Evolutionary conservation across 2,113 vertebrate species (phyloP), one percentile per base, ranked within the genome.

Genomic region (Hemiprocne comata): DNA sequence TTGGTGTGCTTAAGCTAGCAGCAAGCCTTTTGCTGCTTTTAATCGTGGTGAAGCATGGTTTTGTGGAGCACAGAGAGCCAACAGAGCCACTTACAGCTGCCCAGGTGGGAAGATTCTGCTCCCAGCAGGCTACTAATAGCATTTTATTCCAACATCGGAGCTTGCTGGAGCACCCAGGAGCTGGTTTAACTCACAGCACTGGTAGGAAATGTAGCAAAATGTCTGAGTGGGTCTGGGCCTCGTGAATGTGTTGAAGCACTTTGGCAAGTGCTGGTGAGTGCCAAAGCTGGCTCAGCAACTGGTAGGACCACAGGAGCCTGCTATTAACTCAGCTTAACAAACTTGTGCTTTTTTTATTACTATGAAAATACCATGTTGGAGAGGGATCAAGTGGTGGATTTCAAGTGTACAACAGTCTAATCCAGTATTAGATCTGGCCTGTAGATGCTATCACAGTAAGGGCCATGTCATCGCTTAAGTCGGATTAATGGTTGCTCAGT

Each of bases 311-410:
- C 24, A 2, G 0, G 9, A 40, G 25, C 71, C 33, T 62, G 31
- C 38, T 29, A 3, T 15, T 26, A 62, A 20, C 13, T 71, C 53
- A 18, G 36, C 58, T 64, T 10, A 17, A 17, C 19, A 24, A 19
- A 6, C 31, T 21, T n/a, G 17, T 25, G 1, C 17, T 26, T 19
- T 38, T 53, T 29, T 28, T 17, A 2, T 60, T 66, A 10, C 33
- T 11, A 0, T 17, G 4, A 66, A 54, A 76, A n/a, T 17, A 4
- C 23, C 3, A 2, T 0, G 1, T 64, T 58, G 23, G 38, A 50
- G 24, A 86, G 25, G 31, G 46, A 16, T 57, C 71, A 21, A 42
- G n/a, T 7, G 0, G 11, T 46, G 54, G 53, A 20, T 66, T 46
- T n/a, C 62, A 14, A n/a, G 28, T 8, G 25, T 44, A 24, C 80